Base-by-base conservation (phyloP, 1,140 invertebrate genomes). In the Tetramorium alpestre region DNA sequence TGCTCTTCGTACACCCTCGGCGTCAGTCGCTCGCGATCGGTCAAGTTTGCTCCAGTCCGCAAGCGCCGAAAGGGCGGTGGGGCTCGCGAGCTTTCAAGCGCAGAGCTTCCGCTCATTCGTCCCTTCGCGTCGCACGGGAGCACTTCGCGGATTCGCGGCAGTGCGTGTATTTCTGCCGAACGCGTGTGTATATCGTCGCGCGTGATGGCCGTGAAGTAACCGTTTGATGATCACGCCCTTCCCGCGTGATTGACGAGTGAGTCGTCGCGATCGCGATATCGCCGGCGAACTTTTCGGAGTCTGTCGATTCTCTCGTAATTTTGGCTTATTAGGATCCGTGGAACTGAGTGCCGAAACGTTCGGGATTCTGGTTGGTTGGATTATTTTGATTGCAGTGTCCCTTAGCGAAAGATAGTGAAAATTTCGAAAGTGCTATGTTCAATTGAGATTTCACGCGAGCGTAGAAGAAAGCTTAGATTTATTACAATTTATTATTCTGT, bases 31-130 rank as follows among this genome's bases (percentile, higher is more conserved):
- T n/a, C 11, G n/a, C 54, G 78, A 65, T 91, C 92, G 91, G 51
- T 28, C 47, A 69, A 70, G 44, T 87, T 90, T 87, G 92, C 86
- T 60, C 65, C 58, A 78, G 64, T 88, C 88, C 90, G 90, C 72
- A 80, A 69, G 88, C 90, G 87, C 81, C 75, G 82, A 88, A 87
- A 65, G 85, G 87, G 87, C 88, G 89, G 92, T 92, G 92, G 92
- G 91, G 92, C 88, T 91, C 87, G 87, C 88, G 89, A 92, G 91
- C 89, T 92, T 89, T 90, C 90, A 88, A 90, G 82, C 60, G 73
- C 73, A 76, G 75, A 87, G 91, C 90, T 89, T 91, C 87, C 80
- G 88, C 70, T 91, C 93, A 94, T 93, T 95, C 93, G 92, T 92
- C 90, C 92, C 90, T 91, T 87, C 82, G 93, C 93, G 91, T 84